phyloP scores from a whole-genome alignment of 2,888 invertebrate genomes.

The Phragmatobia fuliginosa region DNA sequence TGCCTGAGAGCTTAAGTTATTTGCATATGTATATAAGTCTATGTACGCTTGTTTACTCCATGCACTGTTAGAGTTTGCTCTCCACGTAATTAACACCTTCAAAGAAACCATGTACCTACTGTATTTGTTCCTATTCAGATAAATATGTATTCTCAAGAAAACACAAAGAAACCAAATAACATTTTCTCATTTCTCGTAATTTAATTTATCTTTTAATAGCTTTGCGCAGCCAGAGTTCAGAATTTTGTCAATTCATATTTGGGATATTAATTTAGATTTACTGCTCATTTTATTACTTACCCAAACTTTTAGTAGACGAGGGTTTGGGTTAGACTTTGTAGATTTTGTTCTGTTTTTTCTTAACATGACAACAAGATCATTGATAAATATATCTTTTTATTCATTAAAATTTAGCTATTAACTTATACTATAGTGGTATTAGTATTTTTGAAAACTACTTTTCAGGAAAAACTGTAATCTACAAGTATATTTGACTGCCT shows the following conservation, averaged over 20 bases:
- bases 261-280: conserved; percentile 15
- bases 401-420: too few relatives aligned
- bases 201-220: conserved; percentile 29
- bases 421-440: too few relatives aligned
- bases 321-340: not conserved
- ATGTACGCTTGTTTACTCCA: not conserved
- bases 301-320: not conserved
- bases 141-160: not conserved
- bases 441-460: too few relatives aligned
- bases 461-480: too few relatives aligned
- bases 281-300: conserved; percentile 11
- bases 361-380: not conserved
- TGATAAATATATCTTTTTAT: too few relatives aligned
- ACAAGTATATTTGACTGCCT: too few relatives aligned
- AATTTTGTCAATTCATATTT: conserved; percentile 23
- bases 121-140: not conserved
- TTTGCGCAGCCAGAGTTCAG: conserved; percentile 25
- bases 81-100: not conserved
- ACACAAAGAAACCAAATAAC: conserved; percentile 4
- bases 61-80: not conserved
- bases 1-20: too few relatives aligned
- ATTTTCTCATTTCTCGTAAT: conserved; percentile 9
- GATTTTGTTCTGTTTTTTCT: not conserved
- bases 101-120: not conserved
- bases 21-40: too few relatives aligned